Evolutionary conservation across 2,888 invertebrate species (phyloP), one percentile per base, ranked within the genome.

Genomic region (Spatulosminthurus flaviceps): DNA sequence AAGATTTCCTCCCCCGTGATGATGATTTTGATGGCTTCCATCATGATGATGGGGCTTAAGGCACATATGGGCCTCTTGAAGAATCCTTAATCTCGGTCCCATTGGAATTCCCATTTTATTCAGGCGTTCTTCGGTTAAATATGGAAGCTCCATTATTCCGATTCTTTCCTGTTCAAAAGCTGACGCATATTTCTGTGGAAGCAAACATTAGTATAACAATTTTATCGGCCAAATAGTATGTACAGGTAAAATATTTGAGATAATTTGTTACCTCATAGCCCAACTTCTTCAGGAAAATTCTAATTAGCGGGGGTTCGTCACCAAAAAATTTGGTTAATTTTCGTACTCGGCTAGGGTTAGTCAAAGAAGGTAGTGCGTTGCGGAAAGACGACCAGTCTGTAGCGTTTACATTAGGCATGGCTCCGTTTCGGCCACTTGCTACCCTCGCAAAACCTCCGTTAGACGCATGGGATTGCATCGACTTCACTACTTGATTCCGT

Each of bases 311-410:
- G 41, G 96, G 96, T 88, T 96, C 96, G 88, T 95, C 94, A 29
- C 96, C 96, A 89, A 96, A 96, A 90, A 96, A 96, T 90, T 95
- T 94, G 80, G 95, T 95, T 83, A 96, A 90, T 86, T 96, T 93
- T 88, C 94, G 94, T 24, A 96, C 95, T 81, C 95, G 90, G 83
- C 93, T 93, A 0, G 95, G 95, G 88, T 95, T 95, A 84, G 95
- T 93, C 86, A 95, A 90, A 76, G 88, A 87, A 1, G 88, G 88
- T 19, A 88, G 86, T 84, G 88, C 88, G 78, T 92, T 92, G 85
- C 86, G 80, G 78, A 85, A 86, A 0, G 86, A 83, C 4, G 83
- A 79, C 85, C 85, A 85, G 69, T 85, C 85, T 29, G 83, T 82
- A 19, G 75, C 26, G 41, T 81, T 83, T 5, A 81, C 81, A 41